Percentiles rank a stretch among this genome's conserved stretches.
Evolutionary conservation across 1,140 invertebrate genomes (phyloP).

Genomic region (Phenacoccus solenopsis): DNA sequence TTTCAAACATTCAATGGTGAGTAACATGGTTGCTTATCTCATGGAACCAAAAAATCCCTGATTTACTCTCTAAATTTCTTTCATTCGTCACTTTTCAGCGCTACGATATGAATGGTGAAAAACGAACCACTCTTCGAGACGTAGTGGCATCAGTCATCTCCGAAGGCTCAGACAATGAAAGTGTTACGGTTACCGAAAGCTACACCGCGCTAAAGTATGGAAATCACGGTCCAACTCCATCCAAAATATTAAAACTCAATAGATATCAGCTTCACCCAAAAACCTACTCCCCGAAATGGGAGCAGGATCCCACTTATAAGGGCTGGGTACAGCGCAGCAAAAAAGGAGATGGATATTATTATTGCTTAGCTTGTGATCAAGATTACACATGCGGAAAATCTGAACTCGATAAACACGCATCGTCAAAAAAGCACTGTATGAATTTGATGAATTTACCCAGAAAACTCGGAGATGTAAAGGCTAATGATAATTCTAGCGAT

Average conservation of each 20-base stretch:
- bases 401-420: constrained; percentile 6
- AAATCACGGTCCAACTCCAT: not conserved
- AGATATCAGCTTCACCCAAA: not conserved
- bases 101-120: not conserved
- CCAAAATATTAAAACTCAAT: not conserved
- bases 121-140: not conserved
- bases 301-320: not conserved
- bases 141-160: not conserved
- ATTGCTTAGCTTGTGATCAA: not conserved
- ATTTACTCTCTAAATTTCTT: too few species aligned
- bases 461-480: too few species aligned
- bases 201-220: not conserved
- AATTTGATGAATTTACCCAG: not conserved
- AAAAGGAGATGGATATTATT: constrained; percentile 5
- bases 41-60: too few species aligned
- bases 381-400: not conserved
- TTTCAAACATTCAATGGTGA: too few species aligned
- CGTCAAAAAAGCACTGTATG: not conserved
- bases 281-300: not conserved
- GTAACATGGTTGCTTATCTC: too few species aligned
- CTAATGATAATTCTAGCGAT: too few species aligned
- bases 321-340: not conserved
- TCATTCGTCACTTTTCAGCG: too few species aligned
- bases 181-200: not conserved
- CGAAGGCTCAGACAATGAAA: not conserved